A percentile compares a stretch with the other conserved stretches of the same genome.
These are phyloP conservation scores for Pica pica DNA, from an alignment of 2,113 vertebrate species.

Conservation along the genomic window DNA sequence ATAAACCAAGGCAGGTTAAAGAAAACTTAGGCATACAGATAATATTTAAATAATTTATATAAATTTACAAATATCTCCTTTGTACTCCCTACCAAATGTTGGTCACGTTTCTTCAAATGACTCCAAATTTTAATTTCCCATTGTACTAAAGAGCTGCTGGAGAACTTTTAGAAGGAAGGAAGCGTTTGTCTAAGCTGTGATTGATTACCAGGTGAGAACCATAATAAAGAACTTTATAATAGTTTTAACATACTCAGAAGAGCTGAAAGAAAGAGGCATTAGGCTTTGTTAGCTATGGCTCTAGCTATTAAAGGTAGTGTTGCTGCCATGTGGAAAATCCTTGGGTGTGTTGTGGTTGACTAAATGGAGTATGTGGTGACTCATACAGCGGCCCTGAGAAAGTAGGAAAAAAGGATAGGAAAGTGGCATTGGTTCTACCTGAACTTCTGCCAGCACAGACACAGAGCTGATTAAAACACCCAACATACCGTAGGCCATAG, in stretches of 20 bases:
- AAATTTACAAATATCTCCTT: not conserved
- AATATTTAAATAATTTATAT: not conserved
- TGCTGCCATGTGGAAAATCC: not conserved
- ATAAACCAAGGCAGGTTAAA: not conserved
- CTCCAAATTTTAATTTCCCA: not conserved
- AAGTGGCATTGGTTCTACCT: not conserved
- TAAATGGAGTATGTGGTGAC: not conserved
- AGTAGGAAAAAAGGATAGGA: not conserved
- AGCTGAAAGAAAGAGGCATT: not conserved
- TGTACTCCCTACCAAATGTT: not conserved
- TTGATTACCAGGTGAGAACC: not conserved
- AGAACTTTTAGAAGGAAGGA: not conserved
- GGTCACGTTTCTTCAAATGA: not conserved
- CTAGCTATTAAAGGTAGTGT: not conserved
- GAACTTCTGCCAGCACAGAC: not conserved
- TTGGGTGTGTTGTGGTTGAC: not conserved
- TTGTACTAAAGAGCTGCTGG: not conserved
- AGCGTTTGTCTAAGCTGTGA: not conserved
- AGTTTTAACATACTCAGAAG: not conserved
- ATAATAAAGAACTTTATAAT: not conserved
- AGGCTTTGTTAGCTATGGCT: not conserved
- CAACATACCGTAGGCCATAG: conserved; percentile 85
- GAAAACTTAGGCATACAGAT: not conserved
- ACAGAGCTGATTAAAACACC: not conserved
- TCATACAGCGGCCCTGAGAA: not conserved